Conservation (phyloP, 2,888 invertebrate species). For the Corbicula japonica region DNA sequence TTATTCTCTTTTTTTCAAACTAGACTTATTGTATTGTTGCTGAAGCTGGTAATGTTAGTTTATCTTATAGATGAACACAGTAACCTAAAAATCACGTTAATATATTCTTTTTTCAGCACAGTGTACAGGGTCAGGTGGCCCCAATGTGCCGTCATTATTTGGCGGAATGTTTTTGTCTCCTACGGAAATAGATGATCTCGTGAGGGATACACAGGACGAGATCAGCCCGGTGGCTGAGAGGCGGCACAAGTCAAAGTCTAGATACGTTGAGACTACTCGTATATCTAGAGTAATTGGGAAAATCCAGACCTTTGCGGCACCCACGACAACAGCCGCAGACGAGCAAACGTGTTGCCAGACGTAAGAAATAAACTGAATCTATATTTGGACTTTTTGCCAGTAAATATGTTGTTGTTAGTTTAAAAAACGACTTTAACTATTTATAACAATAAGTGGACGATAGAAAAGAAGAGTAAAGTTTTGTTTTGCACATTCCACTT, state of each 20-base stretch:
- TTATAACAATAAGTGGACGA: no score
- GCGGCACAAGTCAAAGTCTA: neutral
- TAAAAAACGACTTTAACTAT: no score
- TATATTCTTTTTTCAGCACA: neutral
- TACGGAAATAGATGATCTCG: conserved; percentile 21
- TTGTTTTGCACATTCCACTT: no score
- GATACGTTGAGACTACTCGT: conserved; percentile 6
- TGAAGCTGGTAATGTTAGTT: no score
- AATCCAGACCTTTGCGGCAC: neutral
- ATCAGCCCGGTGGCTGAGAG: neutral
- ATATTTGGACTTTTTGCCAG: no score
- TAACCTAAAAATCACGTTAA: no score
- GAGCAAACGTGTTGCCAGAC: conserved; percentile 29
- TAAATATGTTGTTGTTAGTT: no score
- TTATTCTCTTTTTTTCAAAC: no score
- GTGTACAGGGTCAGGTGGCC: neutral
- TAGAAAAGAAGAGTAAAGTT: no score
- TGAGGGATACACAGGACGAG: conserved; percentile 14
- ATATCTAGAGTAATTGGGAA: conserved; percentile 19
- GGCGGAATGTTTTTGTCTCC: conserved; percentile 35
- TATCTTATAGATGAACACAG: no score
- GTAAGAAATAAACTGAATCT: no score
- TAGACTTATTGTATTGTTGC: no score
- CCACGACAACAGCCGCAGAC: neutral
- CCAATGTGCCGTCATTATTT: conserved; percentile 9